These are phyloP conservation scores for Rhinogobio ventralis DNA, from an alignment of 2,797 vertebrate genomes.

Conservation along the genomic window DNA sequence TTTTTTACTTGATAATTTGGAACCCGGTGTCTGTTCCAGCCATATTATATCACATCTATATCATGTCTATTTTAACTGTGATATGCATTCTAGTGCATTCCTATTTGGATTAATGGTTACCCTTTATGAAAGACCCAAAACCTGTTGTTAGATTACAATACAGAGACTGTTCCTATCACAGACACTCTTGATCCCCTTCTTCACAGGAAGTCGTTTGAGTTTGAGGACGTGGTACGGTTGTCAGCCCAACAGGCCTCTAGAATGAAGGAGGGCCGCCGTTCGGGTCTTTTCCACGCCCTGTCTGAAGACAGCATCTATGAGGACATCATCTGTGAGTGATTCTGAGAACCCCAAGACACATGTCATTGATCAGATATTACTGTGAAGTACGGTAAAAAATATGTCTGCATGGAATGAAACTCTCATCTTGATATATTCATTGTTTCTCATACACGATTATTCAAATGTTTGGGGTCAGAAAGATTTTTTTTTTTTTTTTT, in stretches of 20 bases:
- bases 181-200: slow-evolving; percentile 1
- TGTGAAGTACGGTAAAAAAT: slow-evolving; percentile 15
- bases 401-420: slow-evolving; percentile 16
- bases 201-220: slow-evolving; percentile 97
- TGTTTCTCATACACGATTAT: background rate
- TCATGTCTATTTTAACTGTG: background rate
- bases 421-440: background rate
- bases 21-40: background rate
- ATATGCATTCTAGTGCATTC: background rate
- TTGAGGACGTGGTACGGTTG: slow-evolving; percentile 90
- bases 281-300: slow-evolving; percentile 84
- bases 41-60: background rate
- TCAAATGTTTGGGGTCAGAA: background rate
- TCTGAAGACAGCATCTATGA: slow-evolving; percentile 98
- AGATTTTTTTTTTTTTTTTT: background rate
- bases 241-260: slow-evolving; percentile 72
- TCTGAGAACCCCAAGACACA: slow-evolving; percentile 20
- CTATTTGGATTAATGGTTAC: background rate
- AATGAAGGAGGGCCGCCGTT: slow-evolving; percentile 72
- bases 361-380: slow-evolving; percentile 32
- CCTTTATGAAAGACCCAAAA: background rate
- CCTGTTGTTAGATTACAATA: background rate
- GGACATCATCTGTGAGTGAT: slow-evolving; percentile 91
- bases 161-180: background rate
- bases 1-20: slow-evolving; percentile 18